Percentiles rank a stretch among this genome's conserved stretches.
phyloP scores from a whole-genome alignment of 2,888 invertebrate genomes.

The Sympetrum striolatum region DNA sequence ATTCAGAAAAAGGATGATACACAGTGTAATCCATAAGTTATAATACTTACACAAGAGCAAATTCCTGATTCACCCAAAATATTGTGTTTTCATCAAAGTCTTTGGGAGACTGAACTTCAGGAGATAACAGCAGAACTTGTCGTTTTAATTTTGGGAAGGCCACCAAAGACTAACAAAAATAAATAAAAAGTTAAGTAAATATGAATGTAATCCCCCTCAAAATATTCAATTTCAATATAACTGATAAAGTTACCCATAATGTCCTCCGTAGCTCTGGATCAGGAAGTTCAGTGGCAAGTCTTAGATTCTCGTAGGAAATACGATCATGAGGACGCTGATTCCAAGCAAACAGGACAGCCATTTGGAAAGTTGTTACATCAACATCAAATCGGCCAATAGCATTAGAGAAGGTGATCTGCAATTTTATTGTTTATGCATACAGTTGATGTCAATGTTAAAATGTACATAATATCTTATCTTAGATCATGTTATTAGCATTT shows the following conservation, averaged over 20 bases:
- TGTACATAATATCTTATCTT: too few relatives aligned
- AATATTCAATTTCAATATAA: background rate
- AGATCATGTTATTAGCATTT: too few relatives aligned
- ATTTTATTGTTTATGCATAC: constrained; percentile 44
- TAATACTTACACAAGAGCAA: constrained; percentile 73
- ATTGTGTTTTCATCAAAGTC: constrained; percentile 91
- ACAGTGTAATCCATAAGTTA: background rate
- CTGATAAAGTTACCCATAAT: constrained; percentile 69
- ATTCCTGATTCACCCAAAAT: constrained; percentile 98
- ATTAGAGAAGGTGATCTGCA: constrained; percentile 88
- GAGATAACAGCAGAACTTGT: constrained; percentile 85
- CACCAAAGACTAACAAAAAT: constrained; percentile 75
- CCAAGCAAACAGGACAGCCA: constrained; percentile 99
- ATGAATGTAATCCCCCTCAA: background rate
- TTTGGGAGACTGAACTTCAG: constrained; percentile 84
- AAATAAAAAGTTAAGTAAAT: background rate
- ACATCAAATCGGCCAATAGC: constrained; percentile 93
- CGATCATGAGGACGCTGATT: constrained; percentile 93
- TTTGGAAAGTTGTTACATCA: constrained; percentile 99
- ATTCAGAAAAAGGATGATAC: too few relatives aligned
- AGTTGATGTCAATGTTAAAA: background rate
- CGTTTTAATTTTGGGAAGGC: constrained; percentile 95
- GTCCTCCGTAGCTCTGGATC: constrained; percentile 94
- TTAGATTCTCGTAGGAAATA: constrained; percentile 95
- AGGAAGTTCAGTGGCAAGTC: constrained; percentile 95